These are phyloP conservation scores for Drosophila subobscura DNA, from an alignment of 1,140 invertebrate species.

Conservation along the genomic window DNA sequence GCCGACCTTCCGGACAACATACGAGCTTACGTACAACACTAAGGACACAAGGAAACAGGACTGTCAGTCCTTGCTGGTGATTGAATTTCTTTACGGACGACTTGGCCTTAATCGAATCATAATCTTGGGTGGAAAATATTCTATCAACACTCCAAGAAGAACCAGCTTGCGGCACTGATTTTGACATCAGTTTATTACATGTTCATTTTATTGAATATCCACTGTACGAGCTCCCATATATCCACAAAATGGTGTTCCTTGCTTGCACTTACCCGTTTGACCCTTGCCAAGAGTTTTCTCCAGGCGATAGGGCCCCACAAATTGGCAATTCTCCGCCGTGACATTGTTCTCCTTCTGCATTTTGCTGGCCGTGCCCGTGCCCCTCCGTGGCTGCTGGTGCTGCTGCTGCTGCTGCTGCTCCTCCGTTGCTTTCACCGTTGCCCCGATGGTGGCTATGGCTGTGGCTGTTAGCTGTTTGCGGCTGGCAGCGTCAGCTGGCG, in stretches of 20 bases:
- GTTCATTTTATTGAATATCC: not conserved
- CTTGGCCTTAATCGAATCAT: no score
- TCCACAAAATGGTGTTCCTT: slow-evolving; percentile 14
- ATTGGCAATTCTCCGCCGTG: slow-evolving; percentile 92
- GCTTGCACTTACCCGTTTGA: slow-evolving; percentile 93
- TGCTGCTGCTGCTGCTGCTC: slow-evolving; percentile 12
- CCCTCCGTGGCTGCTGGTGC: slow-evolving; percentile 4
- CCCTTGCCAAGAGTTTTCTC: slow-evolving; percentile 99
- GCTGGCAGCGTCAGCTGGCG: slow-evolving; percentile 57
- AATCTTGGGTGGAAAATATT: no score
- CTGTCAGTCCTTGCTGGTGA: no score
- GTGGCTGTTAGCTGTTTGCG: slow-evolving; percentile 65
- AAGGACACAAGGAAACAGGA: no score
- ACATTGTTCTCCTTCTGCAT: slow-evolving; percentile 85
- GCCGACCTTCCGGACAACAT: no score
- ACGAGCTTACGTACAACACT: no score
- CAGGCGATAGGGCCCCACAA: slow-evolving; percentile 98
- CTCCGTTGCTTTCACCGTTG: slow-evolving; percentile 7
- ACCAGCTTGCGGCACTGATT: no score
- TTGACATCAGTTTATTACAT: no score
- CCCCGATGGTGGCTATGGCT: slow-evolving; percentile 29
- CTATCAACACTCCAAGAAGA: no score
- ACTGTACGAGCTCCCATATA: not conserved
- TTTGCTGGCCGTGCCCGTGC: slow-evolving; percentile 58
- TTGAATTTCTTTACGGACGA: no score